These are phyloP conservation scores for Brachymystax lenok DNA, from an alignment of 2,797 vertebrate genomes.

Conservation along the genomic window DNA sequence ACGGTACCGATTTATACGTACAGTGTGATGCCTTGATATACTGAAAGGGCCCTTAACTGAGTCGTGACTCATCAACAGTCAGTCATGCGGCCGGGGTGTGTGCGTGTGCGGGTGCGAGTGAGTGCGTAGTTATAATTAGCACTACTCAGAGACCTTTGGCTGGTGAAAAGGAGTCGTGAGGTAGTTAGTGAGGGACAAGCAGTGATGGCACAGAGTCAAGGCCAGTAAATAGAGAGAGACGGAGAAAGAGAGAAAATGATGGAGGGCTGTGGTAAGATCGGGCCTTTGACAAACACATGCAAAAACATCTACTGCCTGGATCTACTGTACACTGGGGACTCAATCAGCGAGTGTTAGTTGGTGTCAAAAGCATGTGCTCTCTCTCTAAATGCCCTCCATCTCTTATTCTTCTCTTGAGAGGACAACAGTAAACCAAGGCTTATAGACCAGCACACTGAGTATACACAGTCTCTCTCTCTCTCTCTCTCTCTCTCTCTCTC, in stretches of 20 bases:
- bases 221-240: neutral
- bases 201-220: neutral
- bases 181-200: neutral
- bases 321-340: neutral
- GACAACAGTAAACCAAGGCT: neutral
- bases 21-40: neutral
- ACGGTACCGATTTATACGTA: too few species aligned
- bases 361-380: conserved; percentile 6
- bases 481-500: neutral
- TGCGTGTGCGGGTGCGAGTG: neutral
- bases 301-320: neutral
- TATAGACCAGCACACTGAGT: neutral
- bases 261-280: neutral
- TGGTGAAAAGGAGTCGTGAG: neutral
- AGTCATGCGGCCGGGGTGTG: neutral
- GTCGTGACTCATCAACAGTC: neutral
- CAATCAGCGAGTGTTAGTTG: conserved; percentile 5
- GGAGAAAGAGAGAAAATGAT: neutral
- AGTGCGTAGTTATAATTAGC: neutral
- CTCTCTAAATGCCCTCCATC: neutral
- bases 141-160: neutral
- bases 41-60: neutral
- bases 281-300: neutral
- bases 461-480: neutral
- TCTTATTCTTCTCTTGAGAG: neutral